These are phyloP conservation scores for Thalassaphorura encarpata DNA, from an alignment of 1,140 invertebrate genomes.

Conservation along the genomic window DNA sequence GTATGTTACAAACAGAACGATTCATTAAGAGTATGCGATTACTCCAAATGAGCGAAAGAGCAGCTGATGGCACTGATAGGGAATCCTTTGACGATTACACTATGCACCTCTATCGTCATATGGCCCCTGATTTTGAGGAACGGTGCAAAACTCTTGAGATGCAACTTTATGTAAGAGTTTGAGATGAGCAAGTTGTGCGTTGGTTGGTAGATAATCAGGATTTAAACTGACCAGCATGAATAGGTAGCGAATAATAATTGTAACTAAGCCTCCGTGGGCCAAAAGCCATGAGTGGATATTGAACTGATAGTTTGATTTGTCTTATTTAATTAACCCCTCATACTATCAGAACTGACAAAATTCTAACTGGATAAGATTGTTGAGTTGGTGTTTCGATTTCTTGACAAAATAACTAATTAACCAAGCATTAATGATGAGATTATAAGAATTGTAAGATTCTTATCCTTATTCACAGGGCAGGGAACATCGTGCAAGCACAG, in stretches of 20 bases:
- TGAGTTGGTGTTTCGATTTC: too few relatives aligned
- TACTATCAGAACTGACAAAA: too few relatives aligned
- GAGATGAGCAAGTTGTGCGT: neutral
- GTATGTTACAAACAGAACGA: slow-evolving; percentile 57
- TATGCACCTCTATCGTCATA: slow-evolving; percentile 60
- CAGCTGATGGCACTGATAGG: slow-evolving; percentile 8
- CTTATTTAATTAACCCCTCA: too few relatives aligned
- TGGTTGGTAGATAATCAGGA: too few relatives aligned
- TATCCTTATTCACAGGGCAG: too few relatives aligned
- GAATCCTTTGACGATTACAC: slow-evolving; percentile 60
- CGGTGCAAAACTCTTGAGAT: slow-evolving; percentile 64
- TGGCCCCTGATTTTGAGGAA: slow-evolving; percentile 61
- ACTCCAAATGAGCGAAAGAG: slow-evolving; percentile 51
- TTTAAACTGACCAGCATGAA: too few relatives aligned
- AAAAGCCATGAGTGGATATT: neutral
- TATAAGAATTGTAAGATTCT: too few relatives aligned
- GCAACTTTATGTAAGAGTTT: slow-evolving; percentile 44
- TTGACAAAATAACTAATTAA: too few relatives aligned
- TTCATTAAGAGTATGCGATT: slow-evolving; percentile 68
- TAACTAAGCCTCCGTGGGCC: neutral
- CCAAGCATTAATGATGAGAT: too few relatives aligned
- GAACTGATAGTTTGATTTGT: slow-evolving; percentile 24
- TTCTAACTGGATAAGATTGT: too few relatives aligned
- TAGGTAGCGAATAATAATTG: too few relatives aligned
- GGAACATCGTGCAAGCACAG: slow-evolving; percentile 44